Evolutionary conservation across 2,113 vertebrate genomes (phyloP).

Genomic region (Semnornis frantzii): DNA sequence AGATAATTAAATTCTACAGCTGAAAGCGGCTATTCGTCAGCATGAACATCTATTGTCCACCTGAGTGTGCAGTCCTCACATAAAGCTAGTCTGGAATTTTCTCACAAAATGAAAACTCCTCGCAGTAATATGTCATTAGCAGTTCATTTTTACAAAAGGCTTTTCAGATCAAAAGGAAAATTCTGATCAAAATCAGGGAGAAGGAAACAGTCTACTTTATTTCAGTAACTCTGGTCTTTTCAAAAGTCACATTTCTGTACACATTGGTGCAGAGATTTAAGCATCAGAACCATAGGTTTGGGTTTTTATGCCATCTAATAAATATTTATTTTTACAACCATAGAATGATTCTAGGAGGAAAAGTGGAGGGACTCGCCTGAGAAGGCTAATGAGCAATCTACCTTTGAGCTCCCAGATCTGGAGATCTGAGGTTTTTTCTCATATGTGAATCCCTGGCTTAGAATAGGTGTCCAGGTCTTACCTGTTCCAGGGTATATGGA

Average conservation of each 20-base stretch:
- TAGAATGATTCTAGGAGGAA: not conserved
- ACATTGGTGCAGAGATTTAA: not conserved
- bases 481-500: not conserved
- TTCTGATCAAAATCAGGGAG: not conserved
- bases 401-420: not conserved
- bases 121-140: not conserved
- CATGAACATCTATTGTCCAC: not conserved
- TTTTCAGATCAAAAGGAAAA: not conserved
- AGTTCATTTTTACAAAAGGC: not conserved
- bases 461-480: not conserved
- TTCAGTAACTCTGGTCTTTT: not conserved
- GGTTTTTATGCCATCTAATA: not conserved
- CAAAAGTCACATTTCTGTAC: not conserved
- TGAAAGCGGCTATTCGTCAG: conserved; percentile 56
- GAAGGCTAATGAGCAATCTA: not conserved
- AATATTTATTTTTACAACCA: not conserved
- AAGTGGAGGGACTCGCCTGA: not conserved
- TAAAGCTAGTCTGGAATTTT: conserved; percentile 19
- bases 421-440: not conserved
- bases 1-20: conserved; percentile 44
- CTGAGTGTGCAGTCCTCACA: not conserved
- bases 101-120: not conserved
- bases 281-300: not conserved
- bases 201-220: not conserved
- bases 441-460: not conserved